phyloP scores from a whole-genome alignment of 2,113 vertebrate species.

The Peromyscus leucopus region DNA sequence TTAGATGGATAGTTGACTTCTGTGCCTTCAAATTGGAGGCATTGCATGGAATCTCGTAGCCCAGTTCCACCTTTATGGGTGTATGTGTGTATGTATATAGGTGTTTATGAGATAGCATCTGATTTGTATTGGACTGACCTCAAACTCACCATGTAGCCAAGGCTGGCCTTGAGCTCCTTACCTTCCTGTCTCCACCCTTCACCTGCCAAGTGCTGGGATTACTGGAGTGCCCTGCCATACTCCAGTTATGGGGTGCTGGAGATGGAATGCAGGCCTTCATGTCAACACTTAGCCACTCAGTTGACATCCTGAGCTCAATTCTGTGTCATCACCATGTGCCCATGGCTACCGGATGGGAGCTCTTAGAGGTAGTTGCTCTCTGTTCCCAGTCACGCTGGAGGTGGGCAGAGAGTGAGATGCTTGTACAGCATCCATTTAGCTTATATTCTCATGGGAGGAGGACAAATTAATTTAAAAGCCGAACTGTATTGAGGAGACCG shows the following conservation, averaged over 20 bases:
- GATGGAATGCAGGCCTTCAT: background rate
- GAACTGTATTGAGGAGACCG: background rate
- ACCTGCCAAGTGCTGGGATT: background rate
- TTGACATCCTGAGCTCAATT: background rate
- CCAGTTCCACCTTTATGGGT: no score
- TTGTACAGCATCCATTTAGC: background rate
- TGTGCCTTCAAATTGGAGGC: rapidly evolving
- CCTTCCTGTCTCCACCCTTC: background rate
- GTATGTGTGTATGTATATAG: background rate
- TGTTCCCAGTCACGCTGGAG: rapidly evolving
- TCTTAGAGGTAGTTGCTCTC: background rate
- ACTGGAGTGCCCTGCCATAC: no score
- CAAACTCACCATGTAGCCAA: background rate
- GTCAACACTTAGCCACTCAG: no score
- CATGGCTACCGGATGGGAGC: rapidly evolving
- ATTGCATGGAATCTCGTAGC: rapidly evolving
- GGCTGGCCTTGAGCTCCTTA: background rate
- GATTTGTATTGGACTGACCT: background rate
- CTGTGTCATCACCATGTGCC: rapidly evolving
- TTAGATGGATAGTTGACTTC: background rate
- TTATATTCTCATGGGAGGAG: background rate
- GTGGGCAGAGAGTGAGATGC: background rate
- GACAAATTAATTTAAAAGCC: conserved; percentile 60
- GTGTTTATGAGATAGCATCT: background rate
- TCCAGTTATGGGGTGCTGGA: background rate